Percentiles rank a stretch among this genome's conserved stretches.
Conservation (phyloP, 2,797 vertebrate species). For the Spondyliosoma cantharus region DNA sequence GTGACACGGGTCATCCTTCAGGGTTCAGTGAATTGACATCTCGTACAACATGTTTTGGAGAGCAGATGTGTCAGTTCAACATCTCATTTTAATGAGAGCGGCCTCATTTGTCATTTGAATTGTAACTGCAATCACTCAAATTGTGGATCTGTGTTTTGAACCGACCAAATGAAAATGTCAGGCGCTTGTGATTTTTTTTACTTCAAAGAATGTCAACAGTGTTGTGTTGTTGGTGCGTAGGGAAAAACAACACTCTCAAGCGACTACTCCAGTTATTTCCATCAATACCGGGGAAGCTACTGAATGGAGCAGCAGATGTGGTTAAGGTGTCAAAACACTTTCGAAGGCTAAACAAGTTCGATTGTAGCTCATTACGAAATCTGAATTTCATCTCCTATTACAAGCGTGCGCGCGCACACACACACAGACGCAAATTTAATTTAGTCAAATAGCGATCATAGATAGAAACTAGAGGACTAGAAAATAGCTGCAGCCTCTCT, state of each 20-base stretch:
- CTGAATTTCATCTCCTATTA: constrained; percentile 45
- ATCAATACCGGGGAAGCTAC: constrained; percentile 43
- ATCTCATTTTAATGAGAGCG: constrained; percentile 43
- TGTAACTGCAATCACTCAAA: constrained; percentile 13
- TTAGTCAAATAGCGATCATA: constrained; percentile 32
- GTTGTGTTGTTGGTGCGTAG: constrained; percentile 8
- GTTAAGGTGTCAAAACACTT: constrained; percentile 65
- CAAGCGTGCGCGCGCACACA: background rate
- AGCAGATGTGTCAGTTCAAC: constrained; percentile 40
- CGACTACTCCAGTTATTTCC: constrained; percentile 26
- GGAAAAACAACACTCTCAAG: constrained; percentile 21
- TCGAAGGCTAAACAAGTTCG: constrained; percentile 57
- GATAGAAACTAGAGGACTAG: background rate
- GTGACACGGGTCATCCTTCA: constrained; percentile 44
- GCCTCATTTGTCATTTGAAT: constrained; percentile 33
- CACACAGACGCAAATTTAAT: constrained; percentile 30
- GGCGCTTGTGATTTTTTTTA: background rate
- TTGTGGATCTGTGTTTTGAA: background rate
- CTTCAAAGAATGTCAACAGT: background rate
- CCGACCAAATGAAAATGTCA: constrained; percentile 9
- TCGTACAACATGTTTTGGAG: constrained; percentile 39
- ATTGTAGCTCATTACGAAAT: constrained; percentile 50
- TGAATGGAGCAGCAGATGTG: constrained; percentile 50
- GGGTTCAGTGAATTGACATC: constrained; percentile 44
- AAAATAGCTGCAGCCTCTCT: constrained; percentile 4